Conservation (phyloP, 2,888 invertebrate genomes). For the Acrocera orbiculus region DNA sequence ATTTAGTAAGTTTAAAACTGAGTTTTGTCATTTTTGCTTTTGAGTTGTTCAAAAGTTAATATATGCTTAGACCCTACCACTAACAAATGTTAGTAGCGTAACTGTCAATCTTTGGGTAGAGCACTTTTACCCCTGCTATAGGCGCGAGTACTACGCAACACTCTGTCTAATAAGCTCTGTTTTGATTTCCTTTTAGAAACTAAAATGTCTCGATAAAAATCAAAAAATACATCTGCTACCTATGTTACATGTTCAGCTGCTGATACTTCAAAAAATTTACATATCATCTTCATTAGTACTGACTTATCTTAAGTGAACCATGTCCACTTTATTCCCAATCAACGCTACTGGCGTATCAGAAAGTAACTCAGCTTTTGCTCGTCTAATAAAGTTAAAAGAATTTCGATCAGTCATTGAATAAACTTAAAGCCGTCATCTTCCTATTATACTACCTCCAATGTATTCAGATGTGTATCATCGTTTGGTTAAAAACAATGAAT, state of each 20-base stretch:
- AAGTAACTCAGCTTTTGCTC: constrained; percentile 50
- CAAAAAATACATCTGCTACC: constrained; percentile 69
- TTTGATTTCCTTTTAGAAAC: constrained; percentile 64
- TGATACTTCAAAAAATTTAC: constrained; percentile 72
- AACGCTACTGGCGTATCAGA: constrained; percentile 63
- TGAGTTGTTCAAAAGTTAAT: too few species aligned
- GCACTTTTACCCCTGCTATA: constrained; percentile 78
- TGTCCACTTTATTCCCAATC: constrained; percentile 80
- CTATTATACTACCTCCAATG: constrained; percentile 61
- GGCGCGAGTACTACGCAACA: constrained; percentile 59
- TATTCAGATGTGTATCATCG: constrained; percentile 51
- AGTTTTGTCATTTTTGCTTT: too few species aligned
- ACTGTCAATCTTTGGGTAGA: constrained; percentile 66
- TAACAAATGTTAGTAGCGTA: too few species aligned
- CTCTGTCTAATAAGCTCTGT: constrained; percentile 64
- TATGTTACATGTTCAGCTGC: constrained; percentile 76
- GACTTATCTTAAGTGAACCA: constrained; percentile 78
- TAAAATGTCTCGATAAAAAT: constrained; percentile 67
- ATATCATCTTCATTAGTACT: constrained; percentile 78
- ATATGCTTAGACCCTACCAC: too few species aligned
- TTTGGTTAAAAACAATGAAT: constrained; percentile 32
- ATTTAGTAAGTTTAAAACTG: too few species aligned
- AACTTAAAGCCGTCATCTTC: constrained; percentile 77
- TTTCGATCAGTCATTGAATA: constrained; percentile 79
- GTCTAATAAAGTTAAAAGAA: constrained; percentile 67